These are phyloP conservation scores for Trilocha varians DNA, from an alignment of 2,888 invertebrate genomes.

Conservation along the genomic window DNA sequence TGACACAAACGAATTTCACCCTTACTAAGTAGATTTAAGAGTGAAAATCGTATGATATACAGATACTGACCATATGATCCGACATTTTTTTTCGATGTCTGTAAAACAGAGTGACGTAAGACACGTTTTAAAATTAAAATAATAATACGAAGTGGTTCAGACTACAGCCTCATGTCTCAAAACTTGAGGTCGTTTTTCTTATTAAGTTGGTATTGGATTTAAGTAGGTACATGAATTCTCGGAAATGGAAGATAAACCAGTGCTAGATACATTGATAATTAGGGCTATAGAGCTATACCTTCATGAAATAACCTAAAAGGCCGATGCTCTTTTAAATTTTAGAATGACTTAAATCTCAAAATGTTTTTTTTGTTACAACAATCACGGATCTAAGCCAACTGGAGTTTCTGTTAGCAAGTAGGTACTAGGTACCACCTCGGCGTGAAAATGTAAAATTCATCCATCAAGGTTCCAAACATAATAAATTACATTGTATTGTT, in stretches of 20 bases:
- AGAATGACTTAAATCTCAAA: conserved; percentile 1
- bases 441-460: too few relatives aligned
- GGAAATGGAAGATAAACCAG: too few relatives aligned
- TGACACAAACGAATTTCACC: conserved; percentile 12
- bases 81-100: conserved; percentile 2
- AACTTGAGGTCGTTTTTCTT: background rate
- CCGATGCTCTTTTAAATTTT: conserved; percentile 1
- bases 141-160: background rate
- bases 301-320: background rate
- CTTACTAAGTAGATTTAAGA: fast-evolving
- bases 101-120: conserved; percentile 2
- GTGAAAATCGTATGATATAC: conserved; percentile 10
- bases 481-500: too few relatives aligned
- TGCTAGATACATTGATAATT: too few relatives aligned
- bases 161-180: background rate
- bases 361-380: background rate
- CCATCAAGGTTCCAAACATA: too few relatives aligned
- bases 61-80: conserved; percentile 10
- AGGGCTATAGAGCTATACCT: too few relatives aligned
- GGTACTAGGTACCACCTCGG: too few relatives aligned
- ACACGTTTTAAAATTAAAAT: background rate
- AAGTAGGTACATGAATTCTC: background rate
- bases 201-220: background rate
- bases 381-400: background rate
- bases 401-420: too few relatives aligned